Base-by-base conservation (phyloP, 2,888 invertebrate species). In the Gastrophysa polygoni region DNA sequence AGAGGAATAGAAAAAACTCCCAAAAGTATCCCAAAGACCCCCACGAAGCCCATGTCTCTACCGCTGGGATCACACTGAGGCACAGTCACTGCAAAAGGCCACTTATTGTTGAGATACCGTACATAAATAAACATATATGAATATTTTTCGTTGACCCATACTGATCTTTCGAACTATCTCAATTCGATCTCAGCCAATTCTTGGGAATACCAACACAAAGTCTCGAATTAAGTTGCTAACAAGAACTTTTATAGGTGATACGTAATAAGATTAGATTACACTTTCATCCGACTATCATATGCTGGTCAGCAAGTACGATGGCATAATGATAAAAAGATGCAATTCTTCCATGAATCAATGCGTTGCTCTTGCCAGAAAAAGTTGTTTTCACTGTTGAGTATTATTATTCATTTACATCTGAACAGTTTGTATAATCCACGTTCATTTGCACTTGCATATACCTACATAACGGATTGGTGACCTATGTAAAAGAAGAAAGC, bases 191-290 rank as follows among this genome's bases (percentile, higher is more conserved):
- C 58, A 60, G 52, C 44, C 63, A 63, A 72, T 70, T 73, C 75
- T 75, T 75, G 75, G 72, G 68, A 74, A 72, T 70, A 67, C 71
- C 73, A 52, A 55, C 48, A n/a, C n/a, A n/a, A 49, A 11, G 50
- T 46, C 52, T 54, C 48, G 32, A 14, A 16, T 49, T 48, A 44
- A 58, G 21, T 51, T n/a, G n/a, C n/a, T n/a, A 48, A 34, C 52
- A 32, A 58, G 62, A 62, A 62, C 57, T 48, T 52, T 52, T 49
- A 47, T n/a, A n/a, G 38, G 49, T 54, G 52, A 49, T n/a, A n/a
- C n/a, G n/a, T n/a, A n/a, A n/a, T n/a, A 51, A 47, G 47, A 56
- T 43, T 6, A n/a, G 21, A 21, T 24, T 14, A 34, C 16, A 47
- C 56, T 46, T 57, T 34, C 46, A 24, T n/a, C n/a, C n/a, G n/a